phyloP scores from a whole-genome alignment of 2,888 invertebrate genomes.

The Drosophila formosana region DNA sequence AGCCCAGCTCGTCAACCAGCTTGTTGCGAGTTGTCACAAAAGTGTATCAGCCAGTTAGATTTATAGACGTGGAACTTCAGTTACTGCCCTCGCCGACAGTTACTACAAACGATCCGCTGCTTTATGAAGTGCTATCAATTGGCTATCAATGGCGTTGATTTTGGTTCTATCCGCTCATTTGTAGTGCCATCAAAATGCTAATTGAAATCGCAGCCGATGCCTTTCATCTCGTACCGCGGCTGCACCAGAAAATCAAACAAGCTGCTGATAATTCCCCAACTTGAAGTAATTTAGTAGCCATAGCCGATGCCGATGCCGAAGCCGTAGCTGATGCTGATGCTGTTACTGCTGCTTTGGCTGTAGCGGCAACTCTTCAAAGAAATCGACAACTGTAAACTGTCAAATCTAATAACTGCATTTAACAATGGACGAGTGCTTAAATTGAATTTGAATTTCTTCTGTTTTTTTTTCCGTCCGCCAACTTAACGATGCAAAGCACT shows the following conservation, averaged over 20 bases:
- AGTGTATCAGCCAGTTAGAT: background rate
- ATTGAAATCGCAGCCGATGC: slow-evolving; percentile 64
- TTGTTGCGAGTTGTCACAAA: slow-evolving; percentile 5
- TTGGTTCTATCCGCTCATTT: slow-evolving; percentile 71
- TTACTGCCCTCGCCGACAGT: slow-evolving; percentile 18
- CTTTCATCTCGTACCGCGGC: slow-evolving; percentile 74
- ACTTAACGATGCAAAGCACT: slow-evolving; percentile 77
- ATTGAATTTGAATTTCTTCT: slow-evolving; percentile 60
- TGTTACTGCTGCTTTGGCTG: slow-evolving; percentile 1
- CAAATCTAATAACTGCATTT: slow-evolving; percentile 81
- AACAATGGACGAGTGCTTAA: slow-evolving; percentile 68
- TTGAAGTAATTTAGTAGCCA: slow-evolving; percentile 73
- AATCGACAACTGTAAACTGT: slow-evolving; percentile 69
- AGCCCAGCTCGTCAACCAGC: background rate
- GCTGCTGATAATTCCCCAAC: slow-evolving; percentile 65
- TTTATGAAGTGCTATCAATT: slow-evolving; percentile 78
- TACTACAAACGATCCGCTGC: slow-evolving; percentile 67
- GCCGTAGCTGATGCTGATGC: slow-evolving; percentile 20
- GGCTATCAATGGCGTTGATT: slow-evolving; percentile 68
- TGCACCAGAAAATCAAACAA: slow-evolving; percentile 74
- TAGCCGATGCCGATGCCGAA: slow-evolving; percentile 2
- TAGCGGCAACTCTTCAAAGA: slow-evolving; percentile 67
- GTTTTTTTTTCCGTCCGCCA: slow-evolving; percentile 19
- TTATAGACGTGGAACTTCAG: background rate
- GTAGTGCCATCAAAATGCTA: slow-evolving; percentile 80